phyloP scores from a whole-genome alignment of 1,140 invertebrate species.

The Radopholus similis region DNA sequence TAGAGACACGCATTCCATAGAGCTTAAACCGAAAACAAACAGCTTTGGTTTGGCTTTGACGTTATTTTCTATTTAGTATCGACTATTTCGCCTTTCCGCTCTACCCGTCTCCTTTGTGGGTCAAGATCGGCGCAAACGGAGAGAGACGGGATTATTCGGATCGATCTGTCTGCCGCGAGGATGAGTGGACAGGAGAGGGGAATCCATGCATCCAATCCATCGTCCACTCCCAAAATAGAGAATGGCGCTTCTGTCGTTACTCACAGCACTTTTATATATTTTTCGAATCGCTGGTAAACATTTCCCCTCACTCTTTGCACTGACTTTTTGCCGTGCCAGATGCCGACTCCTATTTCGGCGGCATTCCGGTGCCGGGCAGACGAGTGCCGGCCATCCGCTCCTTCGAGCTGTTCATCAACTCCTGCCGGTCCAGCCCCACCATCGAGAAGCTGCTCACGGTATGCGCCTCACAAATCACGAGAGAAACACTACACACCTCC shows the following conservation, averaged over 20 bases:
- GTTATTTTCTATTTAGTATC: no score
- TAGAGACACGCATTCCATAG: not conserved
- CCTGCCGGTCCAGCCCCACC: conserved; percentile 27
- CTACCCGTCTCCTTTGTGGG: no score
- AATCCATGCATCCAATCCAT: not conserved
- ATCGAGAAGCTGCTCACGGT: conserved; percentile 3
- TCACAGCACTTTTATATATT: not conserved
- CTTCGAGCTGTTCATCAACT: conserved; percentile 44
- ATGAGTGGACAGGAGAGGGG: no score
- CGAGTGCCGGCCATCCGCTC: conserved; percentile 43
- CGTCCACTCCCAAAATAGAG: not conserved
- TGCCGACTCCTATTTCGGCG: conserved; percentile 32
- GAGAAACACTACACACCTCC: not conserved
- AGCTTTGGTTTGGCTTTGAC: no score
- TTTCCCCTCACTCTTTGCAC: no score
- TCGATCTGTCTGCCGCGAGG: no score
- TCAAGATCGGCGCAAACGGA: no score
- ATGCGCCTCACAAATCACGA: conserved; percentile 2
- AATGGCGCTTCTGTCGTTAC: not conserved
- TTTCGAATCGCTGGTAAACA: no score
- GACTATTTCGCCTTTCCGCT: no score
- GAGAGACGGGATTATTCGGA: no score
- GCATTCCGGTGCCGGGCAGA: conserved; percentile 47
- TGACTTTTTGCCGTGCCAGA: no score
- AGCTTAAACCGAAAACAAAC: not conserved